Evolutionary conservation across 1,140 invertebrate species (phyloP).

Genomic region (Aphis gossypii): DNA sequence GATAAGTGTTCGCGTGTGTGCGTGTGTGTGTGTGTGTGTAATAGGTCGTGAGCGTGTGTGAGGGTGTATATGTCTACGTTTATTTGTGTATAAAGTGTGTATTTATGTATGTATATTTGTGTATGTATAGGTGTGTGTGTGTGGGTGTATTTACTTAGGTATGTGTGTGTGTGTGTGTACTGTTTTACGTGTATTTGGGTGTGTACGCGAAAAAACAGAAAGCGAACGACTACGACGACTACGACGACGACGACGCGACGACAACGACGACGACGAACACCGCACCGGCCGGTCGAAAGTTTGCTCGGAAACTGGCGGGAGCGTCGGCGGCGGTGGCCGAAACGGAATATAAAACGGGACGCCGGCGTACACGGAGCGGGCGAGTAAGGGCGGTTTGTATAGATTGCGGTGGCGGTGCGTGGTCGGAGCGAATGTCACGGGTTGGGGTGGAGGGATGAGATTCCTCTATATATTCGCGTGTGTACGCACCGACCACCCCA

Average conservation of each 20-base stretch:
- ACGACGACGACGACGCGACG: neutral
- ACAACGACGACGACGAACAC: neutral
- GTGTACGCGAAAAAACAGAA: neutral
- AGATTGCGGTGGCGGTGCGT: neutral
- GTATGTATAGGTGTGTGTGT: neutral
- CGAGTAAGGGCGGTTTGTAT: neutral
- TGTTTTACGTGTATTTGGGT: neutral
- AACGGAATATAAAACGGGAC: neutral
- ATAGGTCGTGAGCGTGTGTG: no score
- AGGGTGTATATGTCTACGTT: neutral
- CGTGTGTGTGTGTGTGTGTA: neutral
- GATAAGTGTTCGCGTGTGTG: neutral
- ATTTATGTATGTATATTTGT: neutral
- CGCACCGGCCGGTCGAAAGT: constrained; percentile 38
- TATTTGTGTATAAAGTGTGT: neutral
- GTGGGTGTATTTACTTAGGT: neutral
- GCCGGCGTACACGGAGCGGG: neutral
- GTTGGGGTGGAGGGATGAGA: neutral
- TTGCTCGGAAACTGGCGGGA: constrained; percentile 53
- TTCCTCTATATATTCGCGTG: constrained; percentile 17
- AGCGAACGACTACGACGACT: neutral
- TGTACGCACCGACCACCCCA: neutral
- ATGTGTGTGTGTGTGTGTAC: neutral
- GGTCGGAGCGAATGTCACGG: no score
- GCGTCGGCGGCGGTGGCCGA: constrained; percentile 15